Conservation (phyloP, 2,888 invertebrate genomes). For the Cryptops parisi region DNA sequence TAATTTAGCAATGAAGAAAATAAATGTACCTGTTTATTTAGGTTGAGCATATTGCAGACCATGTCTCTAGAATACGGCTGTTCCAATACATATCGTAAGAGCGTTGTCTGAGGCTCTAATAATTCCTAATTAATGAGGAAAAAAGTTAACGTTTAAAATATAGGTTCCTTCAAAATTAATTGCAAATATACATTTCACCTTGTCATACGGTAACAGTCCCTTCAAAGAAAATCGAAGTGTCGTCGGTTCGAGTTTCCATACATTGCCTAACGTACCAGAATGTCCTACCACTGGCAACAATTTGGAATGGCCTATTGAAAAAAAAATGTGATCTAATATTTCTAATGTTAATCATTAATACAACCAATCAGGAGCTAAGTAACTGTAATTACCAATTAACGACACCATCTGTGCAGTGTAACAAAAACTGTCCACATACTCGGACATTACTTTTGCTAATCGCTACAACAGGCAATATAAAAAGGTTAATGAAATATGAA, state of each 20-base stretch:
- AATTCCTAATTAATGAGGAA: conserved; percentile 40
- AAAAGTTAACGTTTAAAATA: too few relatives aligned
- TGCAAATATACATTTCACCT: too few relatives aligned
- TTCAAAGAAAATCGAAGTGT: conserved; percentile 55
- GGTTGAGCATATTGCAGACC: conserved; percentile 85
- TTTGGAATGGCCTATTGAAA: conserved; percentile 55
- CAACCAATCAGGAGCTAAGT: neutral
- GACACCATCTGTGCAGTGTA: conserved; percentile 93
- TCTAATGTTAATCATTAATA: too few relatives aligned
- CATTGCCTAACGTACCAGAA: conserved; percentile 74
- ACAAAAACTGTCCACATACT: conserved; percentile 83
- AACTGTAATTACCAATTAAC: conserved; percentile 62
- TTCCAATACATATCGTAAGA: conserved; percentile 77
- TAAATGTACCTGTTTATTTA: conserved; percentile 76
- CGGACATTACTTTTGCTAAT: conserved; percentile 66
- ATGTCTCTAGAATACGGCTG: conserved; percentile 93
- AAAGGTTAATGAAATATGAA: neutral
- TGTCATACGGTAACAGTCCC: conserved; percentile 74
- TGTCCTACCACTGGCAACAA: conserved; percentile 91
- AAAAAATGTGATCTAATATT: too few relatives aligned
- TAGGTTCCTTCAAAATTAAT: too few relatives aligned
- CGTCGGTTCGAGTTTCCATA: conserved; percentile 81
- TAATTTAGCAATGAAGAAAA: too few relatives aligned
- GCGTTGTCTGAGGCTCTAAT: conserved; percentile 70
- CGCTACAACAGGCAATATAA: conserved; percentile 43